phyloP scores from a whole-genome alignment of 2,888 invertebrate species.

The Labia minor region DNA sequence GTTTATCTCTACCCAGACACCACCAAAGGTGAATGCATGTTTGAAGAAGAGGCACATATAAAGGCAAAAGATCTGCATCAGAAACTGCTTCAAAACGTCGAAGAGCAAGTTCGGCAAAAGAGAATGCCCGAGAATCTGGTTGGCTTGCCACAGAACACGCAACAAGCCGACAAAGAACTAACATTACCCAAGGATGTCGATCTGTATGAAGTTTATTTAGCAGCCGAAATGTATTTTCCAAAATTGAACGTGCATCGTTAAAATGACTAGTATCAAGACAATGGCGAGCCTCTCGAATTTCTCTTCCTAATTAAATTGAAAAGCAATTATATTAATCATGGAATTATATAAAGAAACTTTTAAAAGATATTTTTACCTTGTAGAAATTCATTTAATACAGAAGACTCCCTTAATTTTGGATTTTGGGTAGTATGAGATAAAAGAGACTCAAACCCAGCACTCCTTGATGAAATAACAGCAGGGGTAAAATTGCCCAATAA shows the following conservation, averaged over 20 bases:
- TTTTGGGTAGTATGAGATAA: slow-evolving; percentile 46
- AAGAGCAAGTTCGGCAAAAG: slow-evolving; percentile 59
- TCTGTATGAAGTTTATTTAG: slow-evolving; percentile 56
- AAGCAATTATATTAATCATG: no score
- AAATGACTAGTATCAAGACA: slow-evolving; percentile 48
- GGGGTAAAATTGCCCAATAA: slow-evolving; percentile 60
- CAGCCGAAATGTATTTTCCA: slow-evolving; percentile 57
- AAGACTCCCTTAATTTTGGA: slow-evolving; percentile 46
- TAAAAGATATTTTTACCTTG: slow-evolving; percentile 38
- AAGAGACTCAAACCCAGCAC: slow-evolving; percentile 52
- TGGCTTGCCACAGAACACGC: slow-evolving; percentile 45
- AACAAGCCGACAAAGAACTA: slow-evolving; percentile 57
- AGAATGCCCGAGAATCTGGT: slow-evolving; percentile 46
- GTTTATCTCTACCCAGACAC: slow-evolving; percentile 50
- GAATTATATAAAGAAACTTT: not conserved
- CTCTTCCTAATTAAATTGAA: no score
- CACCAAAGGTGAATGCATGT: slow-evolving; percentile 58
- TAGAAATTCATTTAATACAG: slow-evolving; percentile 49
- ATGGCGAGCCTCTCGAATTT: slow-evolving; percentile 49
- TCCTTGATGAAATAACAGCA: slow-evolving; percentile 51
- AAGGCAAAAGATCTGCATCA: slow-evolving; percentile 55
- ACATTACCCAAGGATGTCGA: slow-evolving; percentile 51
- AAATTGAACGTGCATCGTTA: slow-evolving; percentile 48
- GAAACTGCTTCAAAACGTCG: slow-evolving; percentile 59
- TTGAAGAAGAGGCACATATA: slow-evolving; percentile 57